These are phyloP conservation scores for Melangyna quadrimaculata DNA, from an alignment of 2,888 invertebrate species.

Conservation along the genomic window DNA sequence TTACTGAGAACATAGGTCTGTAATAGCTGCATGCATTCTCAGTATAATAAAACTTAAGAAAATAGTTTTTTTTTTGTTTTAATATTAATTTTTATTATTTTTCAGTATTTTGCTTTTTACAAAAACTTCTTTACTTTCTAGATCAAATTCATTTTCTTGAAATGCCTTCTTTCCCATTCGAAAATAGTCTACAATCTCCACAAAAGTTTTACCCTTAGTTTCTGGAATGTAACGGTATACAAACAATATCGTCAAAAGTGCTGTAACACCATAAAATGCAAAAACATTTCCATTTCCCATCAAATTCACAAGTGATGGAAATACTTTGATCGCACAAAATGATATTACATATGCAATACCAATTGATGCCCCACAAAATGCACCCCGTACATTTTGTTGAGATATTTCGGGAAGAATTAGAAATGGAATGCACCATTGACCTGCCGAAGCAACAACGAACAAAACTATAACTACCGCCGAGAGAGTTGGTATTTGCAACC, in stretches of 20 bases:
- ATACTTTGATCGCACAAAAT: conserved; percentile 86
- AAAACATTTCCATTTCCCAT: conserved; percentile 85
- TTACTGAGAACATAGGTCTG: too few species aligned
- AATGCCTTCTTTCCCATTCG: neutral
- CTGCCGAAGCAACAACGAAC: conserved; percentile 82
- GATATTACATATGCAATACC: conserved; percentile 85
- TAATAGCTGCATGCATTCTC: too few species aligned
- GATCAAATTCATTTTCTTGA: neutral
- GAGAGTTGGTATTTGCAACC: conserved; percentile 75
- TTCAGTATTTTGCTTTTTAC: conserved; percentile 59
- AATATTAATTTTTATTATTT: neutral
- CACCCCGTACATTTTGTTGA: conserved; percentile 84
- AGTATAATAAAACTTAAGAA: too few species aligned
- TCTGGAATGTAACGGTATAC: conserved; percentile 86
- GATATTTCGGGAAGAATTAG: conserved; percentile 89
- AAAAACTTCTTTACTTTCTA: conserved; percentile 76
- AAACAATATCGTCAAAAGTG: conserved; percentile 83
- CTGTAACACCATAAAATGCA: conserved; percentile 84
- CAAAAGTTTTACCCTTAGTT: conserved; percentile 86
- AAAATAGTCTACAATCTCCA: conserved; percentile 85
- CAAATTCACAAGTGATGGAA: conserved; percentile 84
- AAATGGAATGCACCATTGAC: conserved; percentile 86
- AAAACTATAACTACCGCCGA: conserved; percentile 76
- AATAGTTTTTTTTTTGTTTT: neutral
- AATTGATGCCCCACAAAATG: conserved; percentile 86